Conservation (phyloP, 2,797 vertebrate species). For the Champsocephalus esox region DNA sequence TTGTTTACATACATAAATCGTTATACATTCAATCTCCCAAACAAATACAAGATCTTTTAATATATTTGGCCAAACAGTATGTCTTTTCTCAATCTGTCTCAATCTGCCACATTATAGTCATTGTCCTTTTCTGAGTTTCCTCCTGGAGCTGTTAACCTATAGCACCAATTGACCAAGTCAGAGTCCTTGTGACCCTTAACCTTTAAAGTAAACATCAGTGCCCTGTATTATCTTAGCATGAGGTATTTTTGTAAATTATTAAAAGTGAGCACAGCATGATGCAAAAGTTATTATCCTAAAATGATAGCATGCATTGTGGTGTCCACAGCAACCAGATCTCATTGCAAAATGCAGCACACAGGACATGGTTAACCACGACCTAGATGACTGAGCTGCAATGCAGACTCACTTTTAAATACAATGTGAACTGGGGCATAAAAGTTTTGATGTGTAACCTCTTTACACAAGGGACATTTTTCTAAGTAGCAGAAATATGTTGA, state of each 20-base stretch:
- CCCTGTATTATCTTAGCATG: not conserved
- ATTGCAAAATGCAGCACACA: not conserved
- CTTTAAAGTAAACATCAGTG: not conserved
- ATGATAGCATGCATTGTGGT: not conserved
- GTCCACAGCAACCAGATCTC: fast-evolving
- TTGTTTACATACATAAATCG: too few species aligned
- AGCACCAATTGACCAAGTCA: constrained; percentile 1
- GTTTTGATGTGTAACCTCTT: not conserved
- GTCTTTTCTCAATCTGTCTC: not conserved
- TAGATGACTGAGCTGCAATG: not conserved
- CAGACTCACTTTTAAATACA: not conserved
- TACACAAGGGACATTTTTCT: not conserved
- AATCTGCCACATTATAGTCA: not conserved
- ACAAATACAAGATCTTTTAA: too few species aligned
- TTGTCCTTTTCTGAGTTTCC: not conserved
- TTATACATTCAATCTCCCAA: too few species aligned
- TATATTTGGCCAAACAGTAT: not conserved
- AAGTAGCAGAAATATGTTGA: not conserved
- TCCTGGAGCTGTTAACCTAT: not conserved
- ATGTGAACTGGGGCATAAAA: not conserved
- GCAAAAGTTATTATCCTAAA: not conserved
- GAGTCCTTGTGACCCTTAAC: not conserved
- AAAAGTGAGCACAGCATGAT: not conserved
- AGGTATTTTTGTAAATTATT: not conserved
- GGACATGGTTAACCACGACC: not conserved